These are phyloP conservation scores for Conomelus anceps DNA, from an alignment of 2,888 invertebrate genomes.

Conservation along the genomic window DNA sequence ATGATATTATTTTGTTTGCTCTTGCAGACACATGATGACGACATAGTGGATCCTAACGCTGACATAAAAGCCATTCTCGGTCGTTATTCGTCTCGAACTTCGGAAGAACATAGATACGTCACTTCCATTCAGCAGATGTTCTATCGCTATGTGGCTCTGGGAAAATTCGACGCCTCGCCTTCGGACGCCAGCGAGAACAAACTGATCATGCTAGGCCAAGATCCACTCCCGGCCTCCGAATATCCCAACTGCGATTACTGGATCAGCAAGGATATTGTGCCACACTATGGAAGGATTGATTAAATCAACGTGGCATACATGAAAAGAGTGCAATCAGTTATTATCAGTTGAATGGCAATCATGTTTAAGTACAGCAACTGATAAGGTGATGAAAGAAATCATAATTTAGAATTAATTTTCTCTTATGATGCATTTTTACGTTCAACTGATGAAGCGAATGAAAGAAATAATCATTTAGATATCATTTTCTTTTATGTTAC, in stretches of 20 bases:
- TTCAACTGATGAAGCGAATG: no score
- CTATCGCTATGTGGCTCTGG: constrained; percentile 73
- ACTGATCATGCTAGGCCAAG: constrained; percentile 64
- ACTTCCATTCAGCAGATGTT: constrained; percentile 75
- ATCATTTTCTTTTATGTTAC: no score
- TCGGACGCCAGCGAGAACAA: constrained; percentile 43
- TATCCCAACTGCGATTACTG: constrained; percentile 72
- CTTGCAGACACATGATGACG: constrained; percentile 32
- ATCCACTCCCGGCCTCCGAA: constrained; percentile 55
- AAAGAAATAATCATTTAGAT: no score
- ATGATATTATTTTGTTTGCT: not conserved
- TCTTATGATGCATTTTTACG: no score
- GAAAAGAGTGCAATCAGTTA: no score
- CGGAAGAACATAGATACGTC: constrained; percentile 66
- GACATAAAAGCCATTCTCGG: constrained; percentile 76
- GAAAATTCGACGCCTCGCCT: constrained; percentile 55
- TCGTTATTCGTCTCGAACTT: constrained; percentile 61
- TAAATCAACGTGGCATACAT: constrained; percentile 48
- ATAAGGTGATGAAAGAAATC: no score
- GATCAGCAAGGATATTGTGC: constrained; percentile 66
- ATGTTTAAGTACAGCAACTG: no score
- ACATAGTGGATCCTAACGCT: constrained; percentile 52
- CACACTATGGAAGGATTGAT: constrained; percentile 66
- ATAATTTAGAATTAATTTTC: no score
- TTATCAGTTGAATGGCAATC: no score